Percentiles rank a stretch among this genome's conserved stretches.
phyloP scores from a whole-genome alignment of 2,888 invertebrate species.

The Coelinius sp. region DNA sequence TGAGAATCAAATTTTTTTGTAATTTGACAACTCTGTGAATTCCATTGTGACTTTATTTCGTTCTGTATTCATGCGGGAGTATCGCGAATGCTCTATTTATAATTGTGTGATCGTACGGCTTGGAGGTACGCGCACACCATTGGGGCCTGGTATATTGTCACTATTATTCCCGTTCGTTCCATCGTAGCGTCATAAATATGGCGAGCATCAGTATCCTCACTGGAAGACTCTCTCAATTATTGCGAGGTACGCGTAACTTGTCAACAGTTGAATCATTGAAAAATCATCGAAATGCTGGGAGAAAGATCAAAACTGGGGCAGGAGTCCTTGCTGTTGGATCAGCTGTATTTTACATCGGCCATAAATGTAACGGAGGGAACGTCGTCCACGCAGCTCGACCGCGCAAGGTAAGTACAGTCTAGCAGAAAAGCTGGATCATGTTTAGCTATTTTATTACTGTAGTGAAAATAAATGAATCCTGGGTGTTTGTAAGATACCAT shows the following conservation, averaged over 20 bases:
- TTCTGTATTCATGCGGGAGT: background rate
- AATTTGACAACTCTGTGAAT: background rate
- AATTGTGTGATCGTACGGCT: background rate
- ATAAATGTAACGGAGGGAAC: slow-evolving; percentile 68
- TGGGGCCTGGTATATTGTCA: background rate
- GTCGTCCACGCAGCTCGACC: slow-evolving; percentile 73
- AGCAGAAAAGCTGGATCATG: background rate
- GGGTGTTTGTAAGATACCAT: background rate
- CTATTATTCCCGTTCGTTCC: background rate
- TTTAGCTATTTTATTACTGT: background rate
- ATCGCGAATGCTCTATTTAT: slow-evolving; percentile 17
- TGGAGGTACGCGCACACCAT: slow-evolving; percentile 15
- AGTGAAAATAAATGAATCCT: background rate
- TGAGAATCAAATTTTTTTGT: background rate
- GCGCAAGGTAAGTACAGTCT: slow-evolving; percentile 70
- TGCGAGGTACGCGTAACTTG: slow-evolving; percentile 56
- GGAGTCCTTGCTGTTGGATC: slow-evolving; percentile 69
- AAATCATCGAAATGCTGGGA: slow-evolving; percentile 47
- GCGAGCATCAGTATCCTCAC: slow-evolving; percentile 59
- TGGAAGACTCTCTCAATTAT: slow-evolving; percentile 53
- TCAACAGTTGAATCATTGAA: slow-evolving; percentile 52
- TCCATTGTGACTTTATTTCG: background rate
- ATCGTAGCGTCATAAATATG: slow-evolving; percentile 63
- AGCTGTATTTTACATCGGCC: slow-evolving; percentile 69
- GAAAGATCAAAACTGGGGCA: slow-evolving; percentile 53